Evolutionary conservation across 2,888 invertebrate species (phyloP).

Genomic region (Cataglyphis livida): DNA sequence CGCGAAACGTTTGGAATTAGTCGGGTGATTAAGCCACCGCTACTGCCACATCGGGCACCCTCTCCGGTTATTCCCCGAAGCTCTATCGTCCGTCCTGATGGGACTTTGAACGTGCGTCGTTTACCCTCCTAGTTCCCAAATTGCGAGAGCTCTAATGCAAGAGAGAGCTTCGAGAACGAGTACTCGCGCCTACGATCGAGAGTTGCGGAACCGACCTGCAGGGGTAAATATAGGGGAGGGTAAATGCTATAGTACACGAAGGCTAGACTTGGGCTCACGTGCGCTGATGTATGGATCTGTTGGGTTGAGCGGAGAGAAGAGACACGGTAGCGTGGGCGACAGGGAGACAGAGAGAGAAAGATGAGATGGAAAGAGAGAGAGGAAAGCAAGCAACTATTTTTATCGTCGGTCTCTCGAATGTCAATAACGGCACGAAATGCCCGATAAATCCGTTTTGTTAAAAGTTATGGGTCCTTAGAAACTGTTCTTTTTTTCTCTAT

Average conservation of each 20-base stretch:
- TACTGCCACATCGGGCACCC: constrained; percentile 22
- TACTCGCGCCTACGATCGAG: constrained; percentile 60
- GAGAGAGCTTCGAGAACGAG: constrained; percentile 65
- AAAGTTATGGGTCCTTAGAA: constrained; percentile 40
- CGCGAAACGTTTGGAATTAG: constrained; percentile 71
- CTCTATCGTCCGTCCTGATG: constrained; percentile 69
- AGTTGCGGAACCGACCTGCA: constrained; percentile 51
- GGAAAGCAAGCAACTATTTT: constrained; percentile 53
- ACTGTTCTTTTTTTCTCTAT: constrained; percentile 33
- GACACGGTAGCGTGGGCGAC: background rate
- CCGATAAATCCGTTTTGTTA: constrained; percentile 29
- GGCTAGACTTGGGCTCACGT: constrained; percentile 13
- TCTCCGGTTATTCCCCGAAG: constrained; percentile 34
- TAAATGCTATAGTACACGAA: constrained; percentile 62
- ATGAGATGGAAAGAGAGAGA: background rate
- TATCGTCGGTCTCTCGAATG: constrained; percentile 52
- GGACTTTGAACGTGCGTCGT: constrained; percentile 72
- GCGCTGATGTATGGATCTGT: constrained; percentile 36
- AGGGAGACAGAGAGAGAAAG: background rate
- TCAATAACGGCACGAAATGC: constrained; percentile 53
- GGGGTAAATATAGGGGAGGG: constrained; percentile 47
- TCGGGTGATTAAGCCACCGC: constrained; percentile 76
- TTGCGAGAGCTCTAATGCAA: constrained; percentile 73
- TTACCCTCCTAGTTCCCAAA: constrained; percentile 68
- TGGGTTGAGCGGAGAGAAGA: background rate